Conservation (phyloP, 1,140 invertebrate genomes). For the Cardiocondyla obscurior region DNA sequence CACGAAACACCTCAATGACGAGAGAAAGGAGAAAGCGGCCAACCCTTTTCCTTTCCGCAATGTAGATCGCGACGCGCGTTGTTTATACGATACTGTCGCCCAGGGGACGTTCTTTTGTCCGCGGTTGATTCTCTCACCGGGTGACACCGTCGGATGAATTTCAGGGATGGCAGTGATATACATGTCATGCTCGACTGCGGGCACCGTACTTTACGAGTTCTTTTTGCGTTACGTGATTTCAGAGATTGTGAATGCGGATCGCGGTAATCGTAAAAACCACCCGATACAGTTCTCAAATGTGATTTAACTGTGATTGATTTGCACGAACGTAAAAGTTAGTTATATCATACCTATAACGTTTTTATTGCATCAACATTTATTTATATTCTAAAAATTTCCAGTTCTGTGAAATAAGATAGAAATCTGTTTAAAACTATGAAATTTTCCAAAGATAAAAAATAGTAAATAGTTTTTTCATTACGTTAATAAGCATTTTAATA, state of each 20-base stretch:
- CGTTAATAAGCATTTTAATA: no score
- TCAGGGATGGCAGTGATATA: slow-evolving; percentile 47
- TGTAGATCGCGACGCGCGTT: slow-evolving; percentile 75
- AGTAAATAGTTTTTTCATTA: no score
- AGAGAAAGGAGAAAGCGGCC: neutral
- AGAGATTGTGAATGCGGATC: slow-evolving; percentile 47
- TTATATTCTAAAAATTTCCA: neutral
- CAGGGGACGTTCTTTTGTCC: slow-evolving; percentile 76
- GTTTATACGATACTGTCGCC: slow-evolving; percentile 75
- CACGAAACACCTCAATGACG: slow-evolving; percentile 1
- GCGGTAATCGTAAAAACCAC: slow-evolving; percentile 28
- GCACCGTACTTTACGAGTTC: slow-evolving; percentile 47
- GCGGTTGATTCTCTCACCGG: slow-evolving; percentile 69
- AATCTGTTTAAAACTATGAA: no score
- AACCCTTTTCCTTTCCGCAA: slow-evolving; percentile 58
- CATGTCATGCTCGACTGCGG: slow-evolving; percentile 26
- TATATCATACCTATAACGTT: neutral
- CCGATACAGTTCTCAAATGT: neutral
- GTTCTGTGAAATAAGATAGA: neutral
- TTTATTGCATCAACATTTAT: neutral
- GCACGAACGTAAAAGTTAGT: neutral
- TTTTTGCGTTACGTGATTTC: slow-evolving; percentile 33
- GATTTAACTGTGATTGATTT: slow-evolving; percentile 14
- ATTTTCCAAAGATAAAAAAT: neutral
- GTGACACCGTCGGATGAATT: slow-evolving; percentile 67